A percentile compares a stretch with the other conserved stretches of the same genome.
phyloP scores from a whole-genome alignment of 2,888 invertebrate genomes.

The Tribolium freemani region DNA sequence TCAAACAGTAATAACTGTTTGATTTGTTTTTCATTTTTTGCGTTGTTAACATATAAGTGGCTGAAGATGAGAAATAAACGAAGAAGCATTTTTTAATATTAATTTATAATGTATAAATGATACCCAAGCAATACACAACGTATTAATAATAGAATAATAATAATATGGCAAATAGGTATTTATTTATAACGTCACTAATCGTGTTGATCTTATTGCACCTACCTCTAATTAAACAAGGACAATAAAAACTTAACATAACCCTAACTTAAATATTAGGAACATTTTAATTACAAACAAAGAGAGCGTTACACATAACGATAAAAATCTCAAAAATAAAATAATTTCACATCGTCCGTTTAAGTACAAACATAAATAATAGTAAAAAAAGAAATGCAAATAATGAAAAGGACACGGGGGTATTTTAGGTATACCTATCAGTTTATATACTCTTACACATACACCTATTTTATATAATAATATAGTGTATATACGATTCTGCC shows the following conservation, averaged over 20 bases:
- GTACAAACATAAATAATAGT: slow-evolving; percentile 51
- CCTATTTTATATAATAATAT: slow-evolving; percentile 65
- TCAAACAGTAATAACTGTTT: too few species aligned
- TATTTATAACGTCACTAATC: slow-evolving; percentile 63
- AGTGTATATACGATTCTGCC: slow-evolving; percentile 66
- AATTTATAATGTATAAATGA: slow-evolving; percentile 69
- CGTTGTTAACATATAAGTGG: background rate
- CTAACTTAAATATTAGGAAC: slow-evolving; percentile 65
- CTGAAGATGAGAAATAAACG: background rate
- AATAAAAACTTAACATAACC: slow-evolving; percentile 63
- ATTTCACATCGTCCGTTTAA: slow-evolving; percentile 46
- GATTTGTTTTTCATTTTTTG: too few species aligned
- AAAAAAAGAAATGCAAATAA: slow-evolving; percentile 62
- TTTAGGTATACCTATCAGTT: slow-evolving; percentile 59
- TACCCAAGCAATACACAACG: slow-evolving; percentile 69
- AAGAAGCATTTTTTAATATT: slow-evolving; percentile 60
- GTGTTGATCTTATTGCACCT: slow-evolving; percentile 68
- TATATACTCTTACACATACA: slow-evolving; percentile 64
- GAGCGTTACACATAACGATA: slow-evolving; percentile 49
- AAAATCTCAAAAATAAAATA: slow-evolving; percentile 52
- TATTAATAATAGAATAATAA: slow-evolving; percentile 64
- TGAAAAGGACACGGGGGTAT: slow-evolving; percentile 49
- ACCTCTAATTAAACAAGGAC: slow-evolving; percentile 64
- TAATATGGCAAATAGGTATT: slow-evolving; percentile 69
- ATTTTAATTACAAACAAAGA: slow-evolving; percentile 62